Base-by-base conservation (phyloP, 2,113 vertebrate species). In the Ibidorhyncha struthersii region DNA sequence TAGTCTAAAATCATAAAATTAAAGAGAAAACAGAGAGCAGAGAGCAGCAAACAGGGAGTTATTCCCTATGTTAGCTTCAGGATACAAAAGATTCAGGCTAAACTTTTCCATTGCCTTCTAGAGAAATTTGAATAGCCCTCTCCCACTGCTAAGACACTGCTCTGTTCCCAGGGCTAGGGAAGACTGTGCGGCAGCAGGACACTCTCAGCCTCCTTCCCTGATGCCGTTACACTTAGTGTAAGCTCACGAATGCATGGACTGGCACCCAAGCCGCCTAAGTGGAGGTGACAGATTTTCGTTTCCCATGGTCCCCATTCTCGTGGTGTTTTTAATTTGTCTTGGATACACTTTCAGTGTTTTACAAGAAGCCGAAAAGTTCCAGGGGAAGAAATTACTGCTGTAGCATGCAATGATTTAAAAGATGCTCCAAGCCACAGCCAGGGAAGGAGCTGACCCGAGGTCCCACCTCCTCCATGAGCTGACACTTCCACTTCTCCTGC, bases 231-330 rank as follows among this genome's bases (percentile, higher is more conserved):
- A 6, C 30, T 41, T 20, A 13, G 12, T 4, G 27, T 43, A 55
- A 76, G 47, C 61, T 71, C 65, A 25, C 0, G 0, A 25, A 36
- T 9, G 5, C 14, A 2, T 0, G 5, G n/a, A 32, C 27, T 63
- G 65, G 13, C 23, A n/a, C 18, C 14, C n/a, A 30, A 55, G 20
- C 32, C 63, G 78, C 29, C 43, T 59, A 22, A 0, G 0, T 36
- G 49, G 47, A 72, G 82, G 34, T 32, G 49, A 22, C 61, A 74
- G 49, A 22, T 20, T 38, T 47, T 19, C 4, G 2, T 20, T 55
- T 56, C 81, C 73, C 34, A 40, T 1, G 6, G 12, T 32, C 45
- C 50, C 65, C 20, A 17, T 67, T n/a, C 19, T 71, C 36, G 15
- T 10, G 6, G 43, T 27, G 30, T 23, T 86, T 94, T 52, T 52